phyloP scores from a whole-genome alignment of 2,113 vertebrate genomes.

The Pterophyllum scalare region DNA sequence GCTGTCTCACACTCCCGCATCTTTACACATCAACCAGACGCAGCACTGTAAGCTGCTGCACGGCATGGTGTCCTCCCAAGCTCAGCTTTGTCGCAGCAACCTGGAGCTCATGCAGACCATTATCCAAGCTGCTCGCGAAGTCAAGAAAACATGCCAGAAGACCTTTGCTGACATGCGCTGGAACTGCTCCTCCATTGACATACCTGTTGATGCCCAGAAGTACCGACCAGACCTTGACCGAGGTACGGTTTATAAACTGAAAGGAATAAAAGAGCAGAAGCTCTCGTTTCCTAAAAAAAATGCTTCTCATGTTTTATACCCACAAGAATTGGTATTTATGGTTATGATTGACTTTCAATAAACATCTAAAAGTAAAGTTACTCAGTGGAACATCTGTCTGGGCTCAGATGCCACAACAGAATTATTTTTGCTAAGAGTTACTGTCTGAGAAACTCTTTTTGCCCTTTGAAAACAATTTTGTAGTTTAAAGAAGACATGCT shows the following conservation, averaged over 20 bases:
- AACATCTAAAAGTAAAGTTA: constrained; percentile 19
- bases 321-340: not conserved
- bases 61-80: constrained; percentile 93
- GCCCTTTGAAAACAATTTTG: not conserved
- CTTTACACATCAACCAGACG: constrained; percentile 91
- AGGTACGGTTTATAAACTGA: constrained; percentile 81
- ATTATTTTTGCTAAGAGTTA: not conserved
- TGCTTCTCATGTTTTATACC: not conserved
- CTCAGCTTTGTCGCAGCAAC: constrained; percentile 96
- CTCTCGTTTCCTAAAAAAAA: not conserved
- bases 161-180: constrained; percentile 96
- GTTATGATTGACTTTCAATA: not conserved
- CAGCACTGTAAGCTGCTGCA: constrained; percentile 95
- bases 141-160: constrained; percentile 94
- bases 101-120: constrained; percentile 98
- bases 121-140: constrained; percentile 90
- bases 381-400: not conserved
- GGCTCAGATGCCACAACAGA: too few relatives aligned
- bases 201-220: constrained; percentile 85
- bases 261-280: not conserved
- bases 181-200: constrained; percentile 97
- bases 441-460: not conserved
- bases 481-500: constrained; percentile 27
- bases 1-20: constrained; percentile 85
- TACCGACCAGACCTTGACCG: constrained; percentile 95